Percentiles rank a stretch among this genome's conserved stretches.
These are phyloP conservation scores for Cenopis cana DNA, from an alignment of 2,888 invertebrate genomes.

Conservation along the genomic window DNA sequence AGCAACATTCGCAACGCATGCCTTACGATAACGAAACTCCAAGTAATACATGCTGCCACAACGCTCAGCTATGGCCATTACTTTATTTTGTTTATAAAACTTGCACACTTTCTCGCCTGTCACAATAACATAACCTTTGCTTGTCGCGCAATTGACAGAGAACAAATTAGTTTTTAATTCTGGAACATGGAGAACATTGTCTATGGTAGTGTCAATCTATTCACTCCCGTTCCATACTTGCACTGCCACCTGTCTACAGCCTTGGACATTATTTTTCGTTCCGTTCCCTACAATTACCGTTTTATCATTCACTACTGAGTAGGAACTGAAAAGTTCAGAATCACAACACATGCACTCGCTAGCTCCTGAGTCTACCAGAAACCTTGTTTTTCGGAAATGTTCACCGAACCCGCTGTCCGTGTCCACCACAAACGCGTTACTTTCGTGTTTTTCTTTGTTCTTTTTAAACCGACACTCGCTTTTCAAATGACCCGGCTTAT, in stretches of 20 bases:
- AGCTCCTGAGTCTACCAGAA: conserved; percentile 49
- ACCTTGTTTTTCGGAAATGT: conserved; percentile 44
- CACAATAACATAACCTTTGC: too few species aligned
- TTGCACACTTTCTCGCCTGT: too few species aligned
- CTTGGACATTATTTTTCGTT: conserved; percentile 41
- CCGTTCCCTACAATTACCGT: conserved; percentile 46
- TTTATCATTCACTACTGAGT: conserved; percentile 16
- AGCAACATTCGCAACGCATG: too few species aligned
- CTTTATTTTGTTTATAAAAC: too few species aligned
- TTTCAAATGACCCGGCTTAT: conserved; percentile 45
- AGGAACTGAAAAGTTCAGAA: conserved; percentile 47
- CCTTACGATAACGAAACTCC: too few species aligned
- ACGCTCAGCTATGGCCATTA: too few species aligned
- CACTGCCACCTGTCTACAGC: conserved; percentile 48
- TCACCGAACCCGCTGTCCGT: conserved; percentile 8
- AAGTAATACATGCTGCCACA: too few species aligned
- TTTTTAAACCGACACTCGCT: conserved; percentile 38
- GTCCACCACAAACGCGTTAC: conserved; percentile 47
- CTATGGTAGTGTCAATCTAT: conserved; percentile 43
- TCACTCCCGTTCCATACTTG: conserved; percentile 47
- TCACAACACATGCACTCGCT: conserved; percentile 50
- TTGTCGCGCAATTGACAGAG: too few species aligned
- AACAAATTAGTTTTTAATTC: too few species aligned
- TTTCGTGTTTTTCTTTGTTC: conserved; percentile 6
- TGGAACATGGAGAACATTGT: too few species aligned